These are phyloP conservation scores for Nebria ingens DNA, from an alignment of 1,140 invertebrate genomes.

Conservation along the genomic window DNA sequence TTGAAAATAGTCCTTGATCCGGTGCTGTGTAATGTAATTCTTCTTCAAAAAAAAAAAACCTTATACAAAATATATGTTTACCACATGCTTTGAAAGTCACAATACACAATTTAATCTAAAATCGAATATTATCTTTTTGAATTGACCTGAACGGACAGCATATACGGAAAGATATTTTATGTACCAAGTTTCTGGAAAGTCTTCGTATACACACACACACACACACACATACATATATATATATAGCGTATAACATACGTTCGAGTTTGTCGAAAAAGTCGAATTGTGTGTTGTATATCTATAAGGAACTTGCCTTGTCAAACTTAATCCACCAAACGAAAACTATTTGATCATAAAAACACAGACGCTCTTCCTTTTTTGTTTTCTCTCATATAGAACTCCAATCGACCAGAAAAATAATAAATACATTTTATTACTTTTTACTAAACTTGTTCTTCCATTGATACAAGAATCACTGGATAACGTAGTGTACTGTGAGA, in stretches of 20 bases:
- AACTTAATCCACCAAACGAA: neutral
- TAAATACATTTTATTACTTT: constrained; percentile 9
- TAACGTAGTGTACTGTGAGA: too few species aligned
- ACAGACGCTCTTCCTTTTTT: neutral
- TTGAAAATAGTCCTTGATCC: too few species aligned
- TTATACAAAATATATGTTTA: too few species aligned
- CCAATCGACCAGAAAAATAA: constrained; percentile 5
- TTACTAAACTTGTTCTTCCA: too few species aligned
- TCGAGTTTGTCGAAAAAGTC: too few species aligned
- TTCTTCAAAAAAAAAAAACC: too few species aligned
- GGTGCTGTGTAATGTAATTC: too few species aligned
- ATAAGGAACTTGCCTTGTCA: constrained; percentile 1
- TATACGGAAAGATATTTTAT: neutral
- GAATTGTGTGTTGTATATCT: too few species aligned
- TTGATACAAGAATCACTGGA: too few species aligned
- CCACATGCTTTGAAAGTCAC: constrained; percentile 1
- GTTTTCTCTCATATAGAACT: neutral
- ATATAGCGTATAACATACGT: too few species aligned
- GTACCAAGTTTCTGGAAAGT: neutral
- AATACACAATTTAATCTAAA: constrained; percentile 8
- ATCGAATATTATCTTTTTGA: constrained; percentile 5
- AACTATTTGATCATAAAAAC: constrained; percentile 8
- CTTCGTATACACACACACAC: neutral
- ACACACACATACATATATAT: neutral
- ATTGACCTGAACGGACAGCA: neutral